phyloP scores from a whole-genome alignment of 2,888 invertebrate genomes.

The Nowickia ferox region DNA sequence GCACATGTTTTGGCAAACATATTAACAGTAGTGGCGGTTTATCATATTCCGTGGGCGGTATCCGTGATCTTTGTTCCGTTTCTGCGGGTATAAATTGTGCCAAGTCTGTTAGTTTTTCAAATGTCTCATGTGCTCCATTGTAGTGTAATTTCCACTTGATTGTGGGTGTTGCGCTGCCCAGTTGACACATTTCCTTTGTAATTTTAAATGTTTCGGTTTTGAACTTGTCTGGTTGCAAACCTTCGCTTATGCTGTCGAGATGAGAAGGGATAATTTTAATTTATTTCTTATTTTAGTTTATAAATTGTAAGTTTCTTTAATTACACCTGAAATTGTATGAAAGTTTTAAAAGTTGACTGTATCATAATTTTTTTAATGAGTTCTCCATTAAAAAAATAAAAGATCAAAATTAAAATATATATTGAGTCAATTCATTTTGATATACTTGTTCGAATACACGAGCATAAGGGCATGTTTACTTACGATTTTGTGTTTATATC shows the following conservation, averaged over 20 bases:
- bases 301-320: too few relatives aligned
- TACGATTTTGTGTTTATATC: slow-evolving; percentile 92
- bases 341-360: too few relatives aligned
- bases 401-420: too few relatives aligned
- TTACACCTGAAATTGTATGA: too few relatives aligned
- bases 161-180: slow-evolving; percentile 1
- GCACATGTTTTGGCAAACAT: slow-evolving; percentile 82
- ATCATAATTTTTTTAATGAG: too few relatives aligned
- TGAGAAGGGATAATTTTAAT: neutral
- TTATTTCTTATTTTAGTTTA: too few relatives aligned
- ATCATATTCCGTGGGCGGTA: slow-evolving; percentile 93
- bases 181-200: slow-evolving; percentile 45
- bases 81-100: slow-evolving; percentile 80
- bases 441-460: too few relatives aligned
- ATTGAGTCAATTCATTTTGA: too few relatives aligned
- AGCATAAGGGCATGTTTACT: slow-evolving; percentile 73
- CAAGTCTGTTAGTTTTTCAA: slow-evolving; percentile 79
- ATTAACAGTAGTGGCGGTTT: slow-evolving; percentile 81
- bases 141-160: slow-evolving; percentile 79
- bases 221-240: slow-evolving; percentile 68
- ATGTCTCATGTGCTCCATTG: slow-evolving; percentile 75
- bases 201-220: slow-evolving; percentile 89
- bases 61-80: slow-evolving; percentile 82
- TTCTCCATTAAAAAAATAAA: too few relatives aligned
- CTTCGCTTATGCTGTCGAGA: slow-evolving; percentile 61